Base-by-base conservation (phyloP, 2,113 vertebrate genomes). In the Cheilinus undulatus region DNA sequence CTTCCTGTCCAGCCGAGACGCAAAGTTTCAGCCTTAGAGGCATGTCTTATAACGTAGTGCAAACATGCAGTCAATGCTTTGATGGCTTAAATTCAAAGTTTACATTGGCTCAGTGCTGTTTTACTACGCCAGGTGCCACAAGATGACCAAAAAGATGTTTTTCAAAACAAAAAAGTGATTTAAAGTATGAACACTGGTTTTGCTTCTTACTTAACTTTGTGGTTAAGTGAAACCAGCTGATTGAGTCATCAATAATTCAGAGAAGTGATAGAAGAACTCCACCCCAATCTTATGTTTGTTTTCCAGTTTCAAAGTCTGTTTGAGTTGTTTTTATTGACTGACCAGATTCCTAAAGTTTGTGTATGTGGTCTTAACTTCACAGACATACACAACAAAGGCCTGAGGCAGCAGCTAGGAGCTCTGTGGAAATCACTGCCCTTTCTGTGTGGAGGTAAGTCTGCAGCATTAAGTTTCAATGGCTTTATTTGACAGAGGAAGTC, bases 331-430 rank as follows among this genome's bases (percentile, higher is more conserved):
- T 3, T 26, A 15, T 38, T 40, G 7, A 40, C 3, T 38, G 9
- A 23, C 9, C 22, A 26, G 56, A 27, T 24, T 19, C n/a, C 15
- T n/a, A 12, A 38, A 38, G 22, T 52, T 7, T 15, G 3, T 30
- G 40, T 48, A n/a, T 23, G 13, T 23, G 28, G 95, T 34, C 46
- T 96, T 96, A 34, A 95, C 96, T 53, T 95, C 96, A 49, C 95
- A 96, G 68, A 96, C 95, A 64, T 96, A 96, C 85, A 52, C 97
- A n/a, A n/a, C n/a, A n/a, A n/a, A 96, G 68, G 95, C 95, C 14
- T 95, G 96, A 77, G 96, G 93, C 71, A 95, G 95, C 86, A 2
- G 34, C 32, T 36, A 94, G 80, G 95, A 96, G 2, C 23, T 8
- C 24, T 0, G 17, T 40, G 32, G 22, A 20, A 17, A 34, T 32